Evolutionary conservation across 1,140 invertebrate genomes (phyloP), one percentile per base, ranked within the genome.

Genomic region (Adoxophyes honmai): DNA sequence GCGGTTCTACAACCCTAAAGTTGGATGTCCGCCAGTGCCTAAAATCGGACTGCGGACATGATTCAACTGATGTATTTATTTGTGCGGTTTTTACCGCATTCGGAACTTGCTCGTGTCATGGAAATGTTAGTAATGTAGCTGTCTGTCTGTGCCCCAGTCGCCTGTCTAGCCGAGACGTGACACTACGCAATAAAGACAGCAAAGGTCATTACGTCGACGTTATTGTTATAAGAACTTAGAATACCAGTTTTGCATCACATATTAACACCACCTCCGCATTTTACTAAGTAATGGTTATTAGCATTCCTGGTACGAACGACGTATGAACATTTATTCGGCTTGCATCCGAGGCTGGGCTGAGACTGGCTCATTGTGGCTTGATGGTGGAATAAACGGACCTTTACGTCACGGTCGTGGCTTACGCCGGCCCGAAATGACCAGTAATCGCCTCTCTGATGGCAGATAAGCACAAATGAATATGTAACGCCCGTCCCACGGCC

Each of bases 401-500:
- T 68, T 64, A 64, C 59, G 70, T 65, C 68, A 65, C 68, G 48
- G 58, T 55, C 55, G 60, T 73, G 62, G 63, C 67, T 69, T 64
- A 73, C 68, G 72, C 70, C 66, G 69, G 21, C 68, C 72, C 72
- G 59, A 70, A 79, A 77, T 72, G 70, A 73, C 70, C 71, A 70
- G 75, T 73, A 73, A 78, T 76, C 66, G 64, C 70, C 67, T 65
- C 62, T 61, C 62, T 65, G 77, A 82, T 83, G 70, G 60, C 55
- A 81, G 81, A 85, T 85, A 85, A 85, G 72, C 69, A 62, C 66
- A 75, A 81, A 81, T 81, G 76, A 85, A 81, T 81, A 81, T 76
- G 76, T 81, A 81, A 75, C 63, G 70, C 62, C 60, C 66, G 64
- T 80, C 82, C 80, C 80, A 81, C 82, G 72, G 66, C 65, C 65